Conservation (phyloP, 2,113 vertebrate genomes). For the Onychostoma macrolepis region DNA sequence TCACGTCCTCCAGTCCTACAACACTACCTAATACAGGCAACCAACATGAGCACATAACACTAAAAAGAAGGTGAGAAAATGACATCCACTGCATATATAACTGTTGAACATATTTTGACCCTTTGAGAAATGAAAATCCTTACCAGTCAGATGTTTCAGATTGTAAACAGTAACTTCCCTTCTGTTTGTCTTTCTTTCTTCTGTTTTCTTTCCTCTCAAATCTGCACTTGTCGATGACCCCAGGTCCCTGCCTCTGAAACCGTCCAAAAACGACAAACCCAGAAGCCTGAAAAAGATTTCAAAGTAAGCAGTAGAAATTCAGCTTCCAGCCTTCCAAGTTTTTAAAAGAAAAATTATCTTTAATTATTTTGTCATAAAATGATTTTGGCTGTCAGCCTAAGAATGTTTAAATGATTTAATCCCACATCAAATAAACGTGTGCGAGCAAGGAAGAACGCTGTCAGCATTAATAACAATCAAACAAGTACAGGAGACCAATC, state of each 20-base stretch:
- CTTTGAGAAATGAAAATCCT: not conserved
- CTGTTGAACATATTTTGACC: not conserved
- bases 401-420: constrained; percentile 5
- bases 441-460: not conserved
- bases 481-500: not conserved
- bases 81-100: not conserved
- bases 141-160: not conserved
- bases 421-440: not conserved
- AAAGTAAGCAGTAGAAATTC: constrained; percentile 74
- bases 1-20: constrained; percentile 39
- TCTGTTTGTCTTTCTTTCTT: constrained; percentile 62
- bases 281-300: constrained; percentile 89
- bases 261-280: constrained; percentile 86
- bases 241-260: constrained; percentile 88
- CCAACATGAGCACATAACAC: constrained; percentile 60
- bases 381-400: not conserved
- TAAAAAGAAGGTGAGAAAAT: constrained; percentile 73
- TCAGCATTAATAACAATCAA: constrained; percentile 14
- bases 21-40: constrained; percentile 55
- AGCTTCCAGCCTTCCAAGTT: not conserved
- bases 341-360: not conserved
- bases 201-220: constrained; percentile 60
- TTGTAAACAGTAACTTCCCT: not conserved
- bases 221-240: constrained; percentile 13
- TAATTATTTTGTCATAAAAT: constrained; percentile 19